These are phyloP conservation scores for Prosopocoilus inquinatus DNA, from an alignment of 2,888 invertebrate species.

Conservation along the genomic window DNA sequence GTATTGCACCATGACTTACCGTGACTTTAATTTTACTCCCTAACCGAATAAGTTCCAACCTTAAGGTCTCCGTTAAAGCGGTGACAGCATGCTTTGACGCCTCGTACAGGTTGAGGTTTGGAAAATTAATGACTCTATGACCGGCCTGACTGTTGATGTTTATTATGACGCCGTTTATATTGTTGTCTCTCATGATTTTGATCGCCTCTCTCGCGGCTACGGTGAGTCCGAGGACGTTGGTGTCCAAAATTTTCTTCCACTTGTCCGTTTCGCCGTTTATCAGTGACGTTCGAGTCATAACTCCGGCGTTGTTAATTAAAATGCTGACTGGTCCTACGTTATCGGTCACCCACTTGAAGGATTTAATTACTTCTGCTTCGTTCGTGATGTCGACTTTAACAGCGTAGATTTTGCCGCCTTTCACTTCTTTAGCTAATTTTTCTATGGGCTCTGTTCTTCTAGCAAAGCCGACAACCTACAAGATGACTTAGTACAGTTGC, in stretches of 20 bases:
- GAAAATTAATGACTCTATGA: slow-evolving; percentile 31
- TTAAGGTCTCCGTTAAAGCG: slow-evolving; percentile 25
- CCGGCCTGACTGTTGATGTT: slow-evolving; percentile 39
- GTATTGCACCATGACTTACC: slow-evolving; percentile 15
- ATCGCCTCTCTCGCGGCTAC: slow-evolving; percentile 37
- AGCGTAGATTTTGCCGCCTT: no score
- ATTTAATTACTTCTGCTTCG: no score
- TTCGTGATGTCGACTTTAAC: no score
- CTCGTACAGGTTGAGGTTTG: slow-evolving; percentile 28
- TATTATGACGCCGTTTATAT: slow-evolving; percentile 37
- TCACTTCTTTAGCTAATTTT: no score
- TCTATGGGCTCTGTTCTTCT: no score
- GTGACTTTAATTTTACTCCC: slow-evolving; percentile 33
- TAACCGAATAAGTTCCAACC: slow-evolving; percentile 20
- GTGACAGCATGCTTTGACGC: slow-evolving; percentile 31
- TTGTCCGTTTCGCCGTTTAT: slow-evolving; percentile 17
- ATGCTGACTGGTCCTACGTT: no score
- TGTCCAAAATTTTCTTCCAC: slow-evolving; percentile 16
- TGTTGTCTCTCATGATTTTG: slow-evolving; percentile 32
- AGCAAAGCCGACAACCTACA: no score
- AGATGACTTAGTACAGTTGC: no score
- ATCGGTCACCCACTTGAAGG: no score
- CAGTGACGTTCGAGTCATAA: neutral
- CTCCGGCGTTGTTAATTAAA: no score
- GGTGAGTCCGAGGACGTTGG: slow-evolving; percentile 14